These are phyloP conservation scores for Pangasius macronema DNA, from an alignment of 2,797 vertebrate species.

Conservation along the genomic window DNA sequence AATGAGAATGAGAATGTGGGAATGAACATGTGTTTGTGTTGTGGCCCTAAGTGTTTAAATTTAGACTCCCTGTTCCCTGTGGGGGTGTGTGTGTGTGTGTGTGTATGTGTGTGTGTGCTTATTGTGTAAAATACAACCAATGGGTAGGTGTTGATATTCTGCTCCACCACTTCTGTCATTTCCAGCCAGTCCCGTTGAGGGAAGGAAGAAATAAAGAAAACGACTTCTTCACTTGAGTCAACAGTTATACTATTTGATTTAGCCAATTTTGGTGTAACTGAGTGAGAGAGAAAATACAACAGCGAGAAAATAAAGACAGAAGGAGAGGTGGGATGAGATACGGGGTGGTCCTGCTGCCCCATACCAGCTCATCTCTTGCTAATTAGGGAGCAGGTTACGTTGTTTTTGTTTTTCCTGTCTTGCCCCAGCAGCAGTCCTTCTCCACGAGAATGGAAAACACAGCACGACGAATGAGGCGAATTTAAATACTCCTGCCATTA, in stretches of 20 bases:
- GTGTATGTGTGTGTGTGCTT: slow-evolving; percentile 38
- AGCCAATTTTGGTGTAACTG: slow-evolving; percentile 3
- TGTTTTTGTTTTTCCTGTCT: slow-evolving; percentile 39
- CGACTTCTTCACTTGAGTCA: neutral
- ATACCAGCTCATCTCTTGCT: slow-evolving; percentile 53
- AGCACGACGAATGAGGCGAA: slow-evolving; percentile 46
- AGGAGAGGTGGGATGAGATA: slow-evolving; percentile 23
- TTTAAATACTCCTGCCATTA: slow-evolving; percentile 62
- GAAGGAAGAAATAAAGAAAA: slow-evolving; percentile 28
- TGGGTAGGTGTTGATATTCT: slow-evolving; percentile 56
- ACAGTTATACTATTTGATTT: slow-evolving; percentile 40
- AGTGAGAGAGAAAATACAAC: slow-evolving; percentile 18
- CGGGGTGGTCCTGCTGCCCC: neutral
- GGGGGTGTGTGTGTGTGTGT: neutral
- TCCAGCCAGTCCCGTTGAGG: slow-evolving; percentile 20
- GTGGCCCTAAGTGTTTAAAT: slow-evolving; percentile 59
- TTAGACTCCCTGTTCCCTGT: slow-evolving; percentile 55
- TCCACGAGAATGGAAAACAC: slow-evolving; percentile 13
- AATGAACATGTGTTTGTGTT: slow-evolving; percentile 44
- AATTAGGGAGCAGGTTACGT: slow-evolving; percentile 65
- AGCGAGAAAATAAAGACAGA: slow-evolving; percentile 1
- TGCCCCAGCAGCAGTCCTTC: slow-evolving; percentile 37
- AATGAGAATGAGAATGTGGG: slow-evolving; percentile 10
- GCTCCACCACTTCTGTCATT: slow-evolving; percentile 58
- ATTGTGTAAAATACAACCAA: slow-evolving; percentile 58